Base-by-base conservation (phyloP, 92 coral and sea anemone genomes). In the Scolanthus callimorphus region DNA sequence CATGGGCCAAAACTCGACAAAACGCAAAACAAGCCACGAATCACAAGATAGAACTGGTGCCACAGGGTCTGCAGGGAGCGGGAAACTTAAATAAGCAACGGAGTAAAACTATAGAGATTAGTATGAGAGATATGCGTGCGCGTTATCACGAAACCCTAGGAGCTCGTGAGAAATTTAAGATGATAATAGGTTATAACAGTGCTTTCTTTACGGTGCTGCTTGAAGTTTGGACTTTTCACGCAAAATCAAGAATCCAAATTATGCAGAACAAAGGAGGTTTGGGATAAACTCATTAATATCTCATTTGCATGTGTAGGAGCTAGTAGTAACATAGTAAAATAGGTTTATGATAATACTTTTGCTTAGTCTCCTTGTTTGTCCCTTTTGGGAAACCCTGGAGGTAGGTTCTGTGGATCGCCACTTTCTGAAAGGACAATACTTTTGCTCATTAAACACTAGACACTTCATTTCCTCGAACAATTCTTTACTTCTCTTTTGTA, bases 31-130 rank as follows among this genome's bases (percentile, higher is more conserved):
- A 24, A 55, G 44, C 44, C 56, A 45, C 57, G 65, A 55, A 59
- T 62, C 83, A 67, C 11, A 44, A 57, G 75, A 45, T 82, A 63
- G 81, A 25, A 38, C 2, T 56, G 90, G 85, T 83, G 90, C 85
- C 96, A 70, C 39, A 34, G 45, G 68, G 96, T 82, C 89, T 77
- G 82, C 52, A 53, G 17, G 31, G 49, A 50, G 25, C 49, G 66
- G 74, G 41, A 68, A 46, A 57, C 37, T 68, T 68, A 61, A 29
- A 61, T 41, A 44, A 46, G 44, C 75, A 50, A 27, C 57, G 19
- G 8, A 17, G 44, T 12, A 27, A 29, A 51, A 27, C 65, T 63
- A 54, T 20, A 46, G 44, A 43, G 68, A 61, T 61, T 13, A 25
- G 17, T 29, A 25, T 20, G 24, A 25, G 25, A 45, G 68, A 61